Percentiles rank a stretch among this genome's conserved stretches.
phyloP scores from a whole-genome alignment of 2,113 vertebrate species.

The Spizaetus ornatus region DNA sequence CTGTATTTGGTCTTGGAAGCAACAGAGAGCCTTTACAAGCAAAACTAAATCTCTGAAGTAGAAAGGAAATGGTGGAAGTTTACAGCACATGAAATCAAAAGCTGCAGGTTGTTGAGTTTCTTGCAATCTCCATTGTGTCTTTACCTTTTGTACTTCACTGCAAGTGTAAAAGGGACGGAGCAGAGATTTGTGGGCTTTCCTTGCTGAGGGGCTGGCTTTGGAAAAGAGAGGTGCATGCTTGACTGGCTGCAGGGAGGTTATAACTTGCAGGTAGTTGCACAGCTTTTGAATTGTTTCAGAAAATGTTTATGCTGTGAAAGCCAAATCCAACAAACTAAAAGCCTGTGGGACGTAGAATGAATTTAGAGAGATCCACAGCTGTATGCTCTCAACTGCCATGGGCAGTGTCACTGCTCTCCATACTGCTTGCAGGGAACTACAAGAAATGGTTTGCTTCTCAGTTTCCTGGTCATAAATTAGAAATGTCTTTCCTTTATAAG shows the following conservation, averaged over 20 bases:
- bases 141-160: background rate
- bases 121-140: rapidly evolving
- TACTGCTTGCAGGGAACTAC: background rate
- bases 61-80: background rate
- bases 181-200: background rate
- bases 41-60: background rate
- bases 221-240: rapidly evolving
- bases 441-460: background rate
- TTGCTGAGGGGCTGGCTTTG: background rate
- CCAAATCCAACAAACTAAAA: background rate
- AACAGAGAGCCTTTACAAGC: background rate
- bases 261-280: background rate
- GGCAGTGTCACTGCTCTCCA: background rate
- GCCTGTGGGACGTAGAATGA: rapidly evolving
- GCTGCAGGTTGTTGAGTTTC: background rate
- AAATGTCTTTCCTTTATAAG: background rate
- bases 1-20: background rate
- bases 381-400: rapidly evolving
- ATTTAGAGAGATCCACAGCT: background rate
- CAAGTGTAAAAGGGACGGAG: background rate
- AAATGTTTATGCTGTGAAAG: background rate
- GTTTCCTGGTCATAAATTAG: background rate
- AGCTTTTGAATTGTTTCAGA: background rate
- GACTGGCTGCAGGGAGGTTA: background rate
- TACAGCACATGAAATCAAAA: background rate